These are phyloP conservation scores for Neoniphon sammara DNA, from an alignment of 2,797 vertebrate species.

Conservation along the genomic window DNA sequence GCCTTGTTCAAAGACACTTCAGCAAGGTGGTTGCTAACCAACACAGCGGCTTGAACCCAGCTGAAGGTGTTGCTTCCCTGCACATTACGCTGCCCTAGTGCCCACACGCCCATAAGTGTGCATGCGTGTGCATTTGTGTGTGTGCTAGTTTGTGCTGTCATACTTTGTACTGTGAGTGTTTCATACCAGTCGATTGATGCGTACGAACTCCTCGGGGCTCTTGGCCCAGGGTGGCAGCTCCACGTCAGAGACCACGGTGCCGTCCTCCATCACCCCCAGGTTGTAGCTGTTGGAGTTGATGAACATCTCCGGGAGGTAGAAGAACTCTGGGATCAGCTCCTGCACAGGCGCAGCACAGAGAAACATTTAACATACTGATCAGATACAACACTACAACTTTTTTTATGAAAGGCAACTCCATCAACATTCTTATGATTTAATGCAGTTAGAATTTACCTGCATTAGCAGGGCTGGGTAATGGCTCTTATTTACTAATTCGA, in stretches of 20 bases:
- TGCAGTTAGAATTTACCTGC: not conserved
- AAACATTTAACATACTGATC: not conserved
- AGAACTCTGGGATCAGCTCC: slow-evolving; percentile 99
- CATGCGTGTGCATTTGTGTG: not conserved
- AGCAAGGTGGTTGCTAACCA: not conserved
- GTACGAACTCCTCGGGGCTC: slow-evolving; percentile 96
- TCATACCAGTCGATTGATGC: slow-evolving; percentile 95
- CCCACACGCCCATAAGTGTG: too few relatives aligned
- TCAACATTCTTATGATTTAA: not conserved
- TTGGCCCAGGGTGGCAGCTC: slow-evolving; percentile 99
- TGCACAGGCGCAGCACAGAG: slow-evolving; percentile 74
- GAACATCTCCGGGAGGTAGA: slow-evolving; percentile 99
- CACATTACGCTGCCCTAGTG: not conserved
- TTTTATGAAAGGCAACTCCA: not conserved
- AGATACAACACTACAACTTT: too few relatives aligned
- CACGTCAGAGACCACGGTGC: slow-evolving; percentile 93
- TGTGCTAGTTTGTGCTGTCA: too few relatives aligned
- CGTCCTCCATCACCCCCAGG: slow-evolving; percentile 98
- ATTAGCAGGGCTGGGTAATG: too few relatives aligned
- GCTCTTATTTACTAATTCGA: too few relatives aligned
- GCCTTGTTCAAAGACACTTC: not conserved
- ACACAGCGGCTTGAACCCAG: too few relatives aligned
- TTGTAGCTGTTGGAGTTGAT: slow-evolving; percentile 96
- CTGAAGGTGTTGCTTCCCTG: too few relatives aligned
- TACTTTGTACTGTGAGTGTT: not conserved